These are phyloP conservation scores for Benitochromis conjunctus DNA, from an alignment of 2,113 vertebrate genomes.

Conservation along the genomic window DNA sequence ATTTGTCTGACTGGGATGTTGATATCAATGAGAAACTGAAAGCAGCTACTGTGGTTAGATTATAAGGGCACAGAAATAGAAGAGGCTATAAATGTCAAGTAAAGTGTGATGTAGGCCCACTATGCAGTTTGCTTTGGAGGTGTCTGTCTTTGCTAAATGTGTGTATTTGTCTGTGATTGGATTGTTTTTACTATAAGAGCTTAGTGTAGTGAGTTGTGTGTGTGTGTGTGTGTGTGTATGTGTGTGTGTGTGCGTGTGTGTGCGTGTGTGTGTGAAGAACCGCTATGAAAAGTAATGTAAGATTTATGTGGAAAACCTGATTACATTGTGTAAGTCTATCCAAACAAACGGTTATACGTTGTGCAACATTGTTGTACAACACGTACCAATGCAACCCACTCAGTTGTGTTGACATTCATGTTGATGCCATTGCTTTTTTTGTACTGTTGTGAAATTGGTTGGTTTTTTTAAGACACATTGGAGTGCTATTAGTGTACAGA, in stretches of 20 bases:
- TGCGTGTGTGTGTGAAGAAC: neutral
- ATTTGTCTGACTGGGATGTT: conserved; percentile 31
- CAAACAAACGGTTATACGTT: neutral
- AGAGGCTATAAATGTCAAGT: neutral
- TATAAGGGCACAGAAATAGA: neutral
- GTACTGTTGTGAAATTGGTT: neutral
- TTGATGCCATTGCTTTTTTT: neutral
- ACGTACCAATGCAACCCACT: neutral
- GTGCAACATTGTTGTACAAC: neutral
- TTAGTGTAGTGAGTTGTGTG: no score
- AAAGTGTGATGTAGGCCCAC: neutral
- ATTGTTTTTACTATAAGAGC: neutral
- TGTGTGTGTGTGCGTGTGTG: neutral
- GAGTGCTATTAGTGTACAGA: neutral
- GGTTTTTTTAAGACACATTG: neutral
- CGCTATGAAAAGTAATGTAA: neutral
- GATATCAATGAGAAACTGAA: conserved; percentile 27
- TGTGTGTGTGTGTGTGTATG: neutral
- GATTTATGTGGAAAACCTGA: neutral
- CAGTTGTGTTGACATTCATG: neutral
- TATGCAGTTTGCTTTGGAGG: neutral
- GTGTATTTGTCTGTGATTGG: neutral
- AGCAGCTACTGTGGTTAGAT: conserved; percentile 26
- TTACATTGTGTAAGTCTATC: neutral
- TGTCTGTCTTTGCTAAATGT: neutral